Evolutionary conservation across 92 coral and sea anemone genomes (phyloP).

Genomic region (Ricordea florida): DNA sequence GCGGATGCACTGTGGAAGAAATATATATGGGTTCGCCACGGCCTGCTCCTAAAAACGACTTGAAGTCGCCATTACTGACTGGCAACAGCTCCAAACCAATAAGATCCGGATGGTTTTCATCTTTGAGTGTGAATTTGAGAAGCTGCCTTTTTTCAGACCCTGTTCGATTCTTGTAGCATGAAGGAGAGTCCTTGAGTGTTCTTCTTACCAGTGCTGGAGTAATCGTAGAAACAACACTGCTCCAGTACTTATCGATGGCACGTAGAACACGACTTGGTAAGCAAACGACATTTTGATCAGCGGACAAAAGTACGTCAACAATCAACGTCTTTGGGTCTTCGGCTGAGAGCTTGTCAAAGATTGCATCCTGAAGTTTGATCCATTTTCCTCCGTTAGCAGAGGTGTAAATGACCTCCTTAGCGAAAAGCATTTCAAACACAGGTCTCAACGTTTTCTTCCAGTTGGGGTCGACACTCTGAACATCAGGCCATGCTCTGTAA

Average conservation of each 20-base stretch:
- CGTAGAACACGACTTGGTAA: conserved; percentile 48
- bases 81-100: conserved; percentile 77
- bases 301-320: not conserved
- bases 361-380: no score
- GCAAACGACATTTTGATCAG: conserved; percentile 44
- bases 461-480: no score
- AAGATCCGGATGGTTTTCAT: conserved; percentile 39
- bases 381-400: no score
- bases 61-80: conserved; percentile 47
- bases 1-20: conserved; percentile 58
- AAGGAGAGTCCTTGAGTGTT: conserved; percentile 25
- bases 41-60: conserved; percentile 12
- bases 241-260: not conserved
- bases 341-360: conserved; percentile 8
- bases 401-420: no score
- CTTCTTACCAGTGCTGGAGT: conserved; percentile 59
- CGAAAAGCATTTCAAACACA: no score
- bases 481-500: no score
- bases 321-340: not conserved
- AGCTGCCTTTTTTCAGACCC: conserved; percentile 50
- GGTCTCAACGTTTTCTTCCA: no score
- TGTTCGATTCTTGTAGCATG: conserved; percentile 4
- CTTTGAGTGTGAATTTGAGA: conserved; percentile 67
- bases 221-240: not conserved
- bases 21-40: conserved; percentile 42